Percentiles rank a stretch among this genome's conserved stretches.
phyloP scores from a whole-genome alignment of 2,113 vertebrate species.

The Nettapus auritus region DNA sequence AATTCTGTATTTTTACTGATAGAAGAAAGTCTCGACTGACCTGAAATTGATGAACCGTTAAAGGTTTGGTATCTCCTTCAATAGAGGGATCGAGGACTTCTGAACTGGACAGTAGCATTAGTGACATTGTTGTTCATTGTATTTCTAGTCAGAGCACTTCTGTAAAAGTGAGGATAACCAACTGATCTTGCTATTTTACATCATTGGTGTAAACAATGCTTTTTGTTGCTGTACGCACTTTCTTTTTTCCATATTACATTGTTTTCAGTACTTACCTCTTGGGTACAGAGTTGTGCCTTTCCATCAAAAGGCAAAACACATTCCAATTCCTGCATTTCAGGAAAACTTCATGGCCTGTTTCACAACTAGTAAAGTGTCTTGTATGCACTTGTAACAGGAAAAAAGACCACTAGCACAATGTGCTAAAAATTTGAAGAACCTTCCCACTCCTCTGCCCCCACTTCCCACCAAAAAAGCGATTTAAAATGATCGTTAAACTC shows the following conservation, averaged over 20 bases:
- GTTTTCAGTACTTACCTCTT: conserved; percentile 34
- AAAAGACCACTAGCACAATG: background rate
- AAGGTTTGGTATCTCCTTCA: conserved; percentile 48
- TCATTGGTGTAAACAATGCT: conserved; percentile 29
- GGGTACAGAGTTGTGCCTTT: conserved; percentile 65
- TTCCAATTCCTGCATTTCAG: background rate
- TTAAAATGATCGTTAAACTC: background rate
- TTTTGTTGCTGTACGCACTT: conserved; percentile 63
- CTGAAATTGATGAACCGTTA: background rate
- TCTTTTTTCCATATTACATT: background rate
- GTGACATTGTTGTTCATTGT: conserved; percentile 27
- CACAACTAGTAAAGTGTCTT: background rate
- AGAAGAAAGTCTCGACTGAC: conserved; percentile 21
- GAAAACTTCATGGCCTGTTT: background rate
- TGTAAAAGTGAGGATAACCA: conserved; percentile 9
- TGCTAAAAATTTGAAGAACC: background rate
- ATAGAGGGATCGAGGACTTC: conserved; percentile 52
- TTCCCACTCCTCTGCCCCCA: background rate
- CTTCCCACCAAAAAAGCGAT: background rate
- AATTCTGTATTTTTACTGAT: background rate
- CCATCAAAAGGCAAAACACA: conserved; percentile 14
- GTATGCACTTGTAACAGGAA: background rate
- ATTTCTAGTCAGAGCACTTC: conserved; percentile 38
- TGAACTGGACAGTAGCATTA: conserved; percentile 52
- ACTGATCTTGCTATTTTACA: conserved; percentile 10